Evolutionary conservation across 92 coral and sea anemone species (phyloP).

Genomic region (Heliopora coerulea): DNA sequence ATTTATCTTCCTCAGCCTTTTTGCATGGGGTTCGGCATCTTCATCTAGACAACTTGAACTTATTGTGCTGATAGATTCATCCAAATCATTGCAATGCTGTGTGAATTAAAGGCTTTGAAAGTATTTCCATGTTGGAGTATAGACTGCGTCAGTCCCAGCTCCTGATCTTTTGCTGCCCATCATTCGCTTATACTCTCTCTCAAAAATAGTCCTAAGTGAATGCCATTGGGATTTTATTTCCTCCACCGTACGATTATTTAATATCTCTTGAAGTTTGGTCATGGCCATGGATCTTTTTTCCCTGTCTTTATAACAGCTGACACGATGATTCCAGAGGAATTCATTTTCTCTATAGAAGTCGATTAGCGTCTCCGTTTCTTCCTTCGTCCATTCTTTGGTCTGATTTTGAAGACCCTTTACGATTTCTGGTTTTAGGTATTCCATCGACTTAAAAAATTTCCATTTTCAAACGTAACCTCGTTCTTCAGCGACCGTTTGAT

Average conservation of each 20-base stretch:
- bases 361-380: conserved; percentile 47
- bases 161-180: no score
- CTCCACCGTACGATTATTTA: conserved; percentile 42
- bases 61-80: no score
- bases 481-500: conserved; percentile 37
- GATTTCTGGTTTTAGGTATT: conserved; percentile 47
- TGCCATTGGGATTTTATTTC: conserved; percentile 44
- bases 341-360: conserved; percentile 51
- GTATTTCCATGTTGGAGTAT: no score
- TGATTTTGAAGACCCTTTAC: conserved; percentile 26
- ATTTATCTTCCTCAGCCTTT: no score
- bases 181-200: conserved; percentile 44
- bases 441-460: conserved; percentile 47
- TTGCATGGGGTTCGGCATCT: no score
- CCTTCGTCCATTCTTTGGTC: conserved; percentile 44
- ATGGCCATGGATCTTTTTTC: conserved; percentile 40
- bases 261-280: no score
- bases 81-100: no score
- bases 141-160: no score
- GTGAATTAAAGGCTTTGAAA: conserved; percentile 37
- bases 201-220: conserved; percentile 51
- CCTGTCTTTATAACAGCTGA: conserved; percentile 50
- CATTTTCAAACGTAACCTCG: conserved; percentile 31
- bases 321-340: conserved; percentile 58
- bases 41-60: no score